phyloP scores from a whole-genome alignment of 2,113 vertebrate species.

The Nestor notabilis region DNA sequence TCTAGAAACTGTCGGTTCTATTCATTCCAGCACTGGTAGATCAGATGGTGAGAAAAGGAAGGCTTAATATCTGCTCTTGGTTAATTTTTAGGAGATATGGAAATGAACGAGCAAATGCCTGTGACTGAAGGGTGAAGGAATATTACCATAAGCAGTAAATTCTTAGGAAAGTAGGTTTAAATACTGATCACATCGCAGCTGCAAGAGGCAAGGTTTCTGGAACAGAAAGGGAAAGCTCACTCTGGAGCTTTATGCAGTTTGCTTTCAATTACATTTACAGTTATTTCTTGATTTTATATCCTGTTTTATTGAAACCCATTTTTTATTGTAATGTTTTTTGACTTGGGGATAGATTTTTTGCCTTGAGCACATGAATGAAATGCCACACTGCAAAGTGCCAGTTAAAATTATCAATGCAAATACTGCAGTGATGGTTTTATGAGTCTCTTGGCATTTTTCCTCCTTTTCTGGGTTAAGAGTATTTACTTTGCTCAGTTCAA shows the following conservation, averaged over 20 bases:
- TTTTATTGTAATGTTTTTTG: constrained; percentile 59
- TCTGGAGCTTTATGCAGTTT: constrained; percentile 45
- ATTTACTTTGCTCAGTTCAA: constrained; percentile 27
- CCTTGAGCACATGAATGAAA: constrained; percentile 31
- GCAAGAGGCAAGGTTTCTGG: constrained; percentile 17
- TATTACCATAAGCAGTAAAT: background rate
- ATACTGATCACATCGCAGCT: constrained; percentile 21
- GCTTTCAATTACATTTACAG: constrained; percentile 58
- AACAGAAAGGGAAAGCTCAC: background rate
- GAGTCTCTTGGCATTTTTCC: background rate
- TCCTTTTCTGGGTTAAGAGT: background rate
- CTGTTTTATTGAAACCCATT: constrained; percentile 68
- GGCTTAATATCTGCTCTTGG: background rate
- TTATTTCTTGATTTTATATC: constrained; percentile 61
- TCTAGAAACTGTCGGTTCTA: background rate
- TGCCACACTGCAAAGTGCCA: background rate
- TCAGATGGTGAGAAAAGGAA: background rate
- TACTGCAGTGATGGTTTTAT: background rate
- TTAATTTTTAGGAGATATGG: background rate
- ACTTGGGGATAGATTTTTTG: constrained; percentile 28
- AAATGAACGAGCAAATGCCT: background rate
- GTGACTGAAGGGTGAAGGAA: background rate
- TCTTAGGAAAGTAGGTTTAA: background rate
- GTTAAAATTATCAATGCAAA: constrained; percentile 40
- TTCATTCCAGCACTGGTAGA: background rate